phyloP scores from a whole-genome alignment of 2,113 vertebrate genomes.

The Anolis sagrei region DNA sequence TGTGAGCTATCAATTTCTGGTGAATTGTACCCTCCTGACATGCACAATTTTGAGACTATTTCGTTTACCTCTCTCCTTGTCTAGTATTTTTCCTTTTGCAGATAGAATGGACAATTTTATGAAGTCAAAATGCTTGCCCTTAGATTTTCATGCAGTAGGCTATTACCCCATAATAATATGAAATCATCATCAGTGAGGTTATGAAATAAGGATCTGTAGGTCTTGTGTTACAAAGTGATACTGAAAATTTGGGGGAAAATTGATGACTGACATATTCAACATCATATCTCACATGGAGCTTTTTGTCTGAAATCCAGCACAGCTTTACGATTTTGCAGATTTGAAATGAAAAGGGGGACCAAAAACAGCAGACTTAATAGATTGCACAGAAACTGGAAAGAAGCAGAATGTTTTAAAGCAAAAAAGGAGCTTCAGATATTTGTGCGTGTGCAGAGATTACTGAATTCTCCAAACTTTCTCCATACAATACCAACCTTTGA shows the following conservation, averaged over 20 bases:
- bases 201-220: not conserved
- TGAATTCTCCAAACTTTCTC: not conserved
- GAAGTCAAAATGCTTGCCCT: too few species aligned
- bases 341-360: not conserved
- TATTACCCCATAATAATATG: too few species aligned
- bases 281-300: not conserved
- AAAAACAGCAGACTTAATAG: too few species aligned
- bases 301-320: not conserved
- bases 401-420: not conserved
- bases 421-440: accelerated
- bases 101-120: not conserved
- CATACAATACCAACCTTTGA: accelerated
- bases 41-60: too few species aligned
- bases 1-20: too few species aligned
- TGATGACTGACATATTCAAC: not conserved
- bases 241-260: not conserved
- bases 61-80: too few species aligned
- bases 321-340: not conserved
- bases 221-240: not conserved
- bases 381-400: not conserved
- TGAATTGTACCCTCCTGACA: too few species aligned
- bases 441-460: not conserved
- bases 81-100: not conserved
- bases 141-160: too few species aligned
- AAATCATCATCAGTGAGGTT: too few species aligned